A percentile compares a stretch with the other conserved stretches of the same genome.
Conservation (phyloP, 2,113 vertebrate genomes). For the Pongo abelii region DNA sequence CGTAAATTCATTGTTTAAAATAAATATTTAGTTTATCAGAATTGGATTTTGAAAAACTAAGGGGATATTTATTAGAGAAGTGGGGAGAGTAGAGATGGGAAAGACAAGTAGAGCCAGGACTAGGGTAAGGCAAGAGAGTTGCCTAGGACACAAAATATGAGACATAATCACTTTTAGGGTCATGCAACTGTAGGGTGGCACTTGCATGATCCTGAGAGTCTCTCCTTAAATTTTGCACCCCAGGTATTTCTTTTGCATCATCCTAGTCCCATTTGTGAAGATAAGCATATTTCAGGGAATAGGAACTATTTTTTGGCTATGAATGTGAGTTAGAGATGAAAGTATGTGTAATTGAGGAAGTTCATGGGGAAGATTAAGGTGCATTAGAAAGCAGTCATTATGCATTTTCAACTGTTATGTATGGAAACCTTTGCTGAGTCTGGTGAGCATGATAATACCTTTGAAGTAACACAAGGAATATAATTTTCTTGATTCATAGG, state of each 20-base stretch:
- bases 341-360: neutral
- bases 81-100: neutral
- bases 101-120: neutral
- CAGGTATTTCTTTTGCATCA: neutral
- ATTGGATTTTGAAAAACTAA: neutral
- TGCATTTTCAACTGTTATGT: neutral
- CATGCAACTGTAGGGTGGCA: neutral
- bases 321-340: neutral
- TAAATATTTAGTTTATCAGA: neutral
- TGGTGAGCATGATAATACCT: neutral
- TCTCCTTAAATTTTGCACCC: neutral
- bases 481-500: neutral
- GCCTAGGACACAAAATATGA: neutral
- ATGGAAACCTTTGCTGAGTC: neutral
- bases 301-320: neutral
- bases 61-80: neutral
- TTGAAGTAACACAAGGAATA: neutral
- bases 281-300: neutral
- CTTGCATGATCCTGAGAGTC: neutral
- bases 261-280: neutral
- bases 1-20: slow-evolving; percentile 12
- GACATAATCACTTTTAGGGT: neutral
- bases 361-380: neutral
- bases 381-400: neutral
- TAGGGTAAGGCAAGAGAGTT: neutral